phyloP scores from a whole-genome alignment of 2,113 vertebrate species.

The Baryphthengus martii region DNA sequence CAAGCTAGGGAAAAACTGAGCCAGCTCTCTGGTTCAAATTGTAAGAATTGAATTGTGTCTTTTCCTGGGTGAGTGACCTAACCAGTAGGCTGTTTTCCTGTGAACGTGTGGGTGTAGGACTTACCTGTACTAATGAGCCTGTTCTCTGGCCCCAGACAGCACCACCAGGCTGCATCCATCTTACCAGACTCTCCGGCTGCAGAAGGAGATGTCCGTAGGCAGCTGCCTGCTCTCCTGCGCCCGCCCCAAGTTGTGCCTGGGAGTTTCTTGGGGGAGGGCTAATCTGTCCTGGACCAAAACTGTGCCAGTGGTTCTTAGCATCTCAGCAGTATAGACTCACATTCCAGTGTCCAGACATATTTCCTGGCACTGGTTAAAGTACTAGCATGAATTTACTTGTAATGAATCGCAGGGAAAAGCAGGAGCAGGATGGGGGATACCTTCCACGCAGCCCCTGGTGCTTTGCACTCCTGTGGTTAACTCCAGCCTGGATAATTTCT shows the following conservation, averaged over 20 bases:
- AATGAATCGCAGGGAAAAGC: background rate
- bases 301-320: background rate
- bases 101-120: background rate
- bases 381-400: background rate
- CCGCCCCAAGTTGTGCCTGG: fast-evolving
- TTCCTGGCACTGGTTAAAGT: background rate
- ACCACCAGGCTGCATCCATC: fast-evolving
- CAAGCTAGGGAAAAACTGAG: background rate
- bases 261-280: background rate
- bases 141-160: background rate
- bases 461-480: background rate
- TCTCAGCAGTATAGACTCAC: background rate
- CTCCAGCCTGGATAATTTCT: background rate
- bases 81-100: background rate
- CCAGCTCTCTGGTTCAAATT: background rate
- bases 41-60: background rate
- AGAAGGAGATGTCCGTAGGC: background rate
- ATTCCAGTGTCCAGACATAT: background rate
- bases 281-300: background rate
- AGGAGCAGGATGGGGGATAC: background rate
- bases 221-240: background rate
- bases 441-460: background rate
- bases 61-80: background rate
- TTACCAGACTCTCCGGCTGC: background rate
- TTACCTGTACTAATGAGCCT: background rate